A percentile compares a stretch with the other conserved stretches of the same genome.
phyloP scores from a whole-genome alignment of 2,888 invertebrate genomes.

The Autographa gamma region DNA sequence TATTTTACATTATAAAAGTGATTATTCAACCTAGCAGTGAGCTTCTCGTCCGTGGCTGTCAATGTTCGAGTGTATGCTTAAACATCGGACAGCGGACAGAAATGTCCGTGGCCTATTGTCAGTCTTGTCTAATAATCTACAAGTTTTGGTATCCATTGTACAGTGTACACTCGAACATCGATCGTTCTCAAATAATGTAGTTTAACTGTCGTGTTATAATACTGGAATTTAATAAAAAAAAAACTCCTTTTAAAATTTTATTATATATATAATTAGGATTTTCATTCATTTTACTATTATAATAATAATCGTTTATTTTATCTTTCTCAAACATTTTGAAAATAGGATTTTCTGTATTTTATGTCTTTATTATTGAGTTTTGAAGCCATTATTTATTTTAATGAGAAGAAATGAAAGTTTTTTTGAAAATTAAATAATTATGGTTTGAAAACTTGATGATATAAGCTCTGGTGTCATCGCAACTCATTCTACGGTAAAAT shows the following conservation, averaged over 20 bases:
- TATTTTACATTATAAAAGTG: background rate
- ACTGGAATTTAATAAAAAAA: background rate
- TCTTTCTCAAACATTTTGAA: background rate
- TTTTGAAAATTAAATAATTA: background rate
- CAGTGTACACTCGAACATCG: background rate
- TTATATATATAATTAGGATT: background rate
- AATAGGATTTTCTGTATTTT: background rate
- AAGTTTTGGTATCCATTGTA: too few relatives aligned
- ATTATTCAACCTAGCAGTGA: constrained; percentile 19
- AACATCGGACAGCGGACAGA: too few relatives aligned
- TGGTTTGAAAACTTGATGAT: background rate
- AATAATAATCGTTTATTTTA: background rate
- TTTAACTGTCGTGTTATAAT: background rate
- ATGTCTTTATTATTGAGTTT: background rate
- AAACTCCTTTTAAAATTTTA: background rate
- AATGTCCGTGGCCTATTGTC: too few relatives aligned
- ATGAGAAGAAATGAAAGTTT: too few relatives aligned
- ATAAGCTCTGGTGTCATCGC: background rate
- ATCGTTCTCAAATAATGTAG: background rate
- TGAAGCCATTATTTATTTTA: background rate
- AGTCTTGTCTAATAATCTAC: too few relatives aligned
- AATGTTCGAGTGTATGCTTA: constrained; percentile 25
- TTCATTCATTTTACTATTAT: background rate
- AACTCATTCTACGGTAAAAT: background rate
- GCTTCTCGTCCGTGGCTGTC: constrained; percentile 16